These are phyloP conservation scores for Scomber japonicus DNA, from an alignment of 2,113 vertebrate species.

Conservation along the genomic window DNA sequence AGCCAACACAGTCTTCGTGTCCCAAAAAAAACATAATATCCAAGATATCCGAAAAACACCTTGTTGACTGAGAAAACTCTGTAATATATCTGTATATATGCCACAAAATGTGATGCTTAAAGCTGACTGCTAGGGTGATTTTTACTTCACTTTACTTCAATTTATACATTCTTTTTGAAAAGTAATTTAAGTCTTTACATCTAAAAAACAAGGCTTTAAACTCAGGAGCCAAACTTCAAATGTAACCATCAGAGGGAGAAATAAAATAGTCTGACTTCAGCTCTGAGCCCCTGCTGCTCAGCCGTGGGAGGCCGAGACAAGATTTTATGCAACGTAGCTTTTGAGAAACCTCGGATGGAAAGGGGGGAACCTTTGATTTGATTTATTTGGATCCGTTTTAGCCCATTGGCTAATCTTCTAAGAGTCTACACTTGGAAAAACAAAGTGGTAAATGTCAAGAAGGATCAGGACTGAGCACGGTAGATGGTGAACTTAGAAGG, in stretches of 20 bases:
- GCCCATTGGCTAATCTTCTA: too few relatives aligned
- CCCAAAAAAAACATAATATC: too few relatives aligned
- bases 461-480: slow-evolving; percentile 13
- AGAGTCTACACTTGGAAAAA: not conserved
- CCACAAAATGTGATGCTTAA: not conserved
- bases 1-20: not conserved
- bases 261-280: not conserved
- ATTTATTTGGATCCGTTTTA: not conserved
- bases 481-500: not conserved
- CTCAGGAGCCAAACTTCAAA: not conserved
- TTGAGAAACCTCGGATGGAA: not conserved
- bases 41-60: not conserved
- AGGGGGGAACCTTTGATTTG: slow-evolving; percentile 9
- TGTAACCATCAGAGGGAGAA: not conserved
- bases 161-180: slow-evolving; percentile 10
- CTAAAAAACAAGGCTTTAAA: slow-evolving; percentile 8
- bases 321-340: slow-evolving; percentile 18
- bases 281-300: slow-evolving; percentile 23
- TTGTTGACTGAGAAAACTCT: not conserved
- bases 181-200: not conserved
- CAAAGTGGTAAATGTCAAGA: slow-evolving; percentile 22
- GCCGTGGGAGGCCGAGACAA: not conserved
- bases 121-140: not conserved
- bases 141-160: not conserved
- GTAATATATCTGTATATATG: not conserved